Base-by-base conservation (phyloP, 1,140 invertebrate species). In the Maniola jurtina region DNA sequence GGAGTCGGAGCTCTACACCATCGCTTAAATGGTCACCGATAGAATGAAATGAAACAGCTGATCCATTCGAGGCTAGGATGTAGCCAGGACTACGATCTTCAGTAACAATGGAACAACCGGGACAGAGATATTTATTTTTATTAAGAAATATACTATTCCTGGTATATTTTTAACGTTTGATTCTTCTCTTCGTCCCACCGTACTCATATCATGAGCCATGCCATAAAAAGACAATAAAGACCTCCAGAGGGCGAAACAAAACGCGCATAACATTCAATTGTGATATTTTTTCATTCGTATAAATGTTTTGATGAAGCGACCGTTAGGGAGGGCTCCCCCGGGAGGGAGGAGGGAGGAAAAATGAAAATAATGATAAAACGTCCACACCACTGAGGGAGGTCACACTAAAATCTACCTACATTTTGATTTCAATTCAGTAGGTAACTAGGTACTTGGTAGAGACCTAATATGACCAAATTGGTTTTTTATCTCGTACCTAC, bases 281-380 rank as follows among this genome's bases (percentile, higher is more conserved):
- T 78, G 74, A 66, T 71, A 73, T 66, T 69, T 66, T 52, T 80
- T 78, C 77, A 76, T 83, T 45, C 71, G 76, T 68, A 74, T 75
- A 79, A 75, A 80, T 78, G 76, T 77, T 83, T 80, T 83, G 80
- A 84, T 82, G 79, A 80, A 83, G 79, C 80, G 73, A 63, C 61
- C 61, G 56, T 45, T 55, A 40, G 56, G 64, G 67, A 45, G 45
- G 56, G 50, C 65, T 75, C 75, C 76, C 78, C 54, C 14, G 76
- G 71, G 73, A 72, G 38, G 48, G 52, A 58, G 52, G 61, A 58
- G 66, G 64, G 50, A 25, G 62, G 47, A 61, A 48, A 82, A 77
- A 82, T 76, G 76, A 81, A 74, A 83, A 83, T 83, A 84, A 86
- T 83, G 80, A 77, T 83, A 81, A 80, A 79, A 75, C 71, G 77